These are phyloP conservation scores for Channa argus DNA, from an alignment of 2,113 vertebrate species.

Conservation along the genomic window DNA sequence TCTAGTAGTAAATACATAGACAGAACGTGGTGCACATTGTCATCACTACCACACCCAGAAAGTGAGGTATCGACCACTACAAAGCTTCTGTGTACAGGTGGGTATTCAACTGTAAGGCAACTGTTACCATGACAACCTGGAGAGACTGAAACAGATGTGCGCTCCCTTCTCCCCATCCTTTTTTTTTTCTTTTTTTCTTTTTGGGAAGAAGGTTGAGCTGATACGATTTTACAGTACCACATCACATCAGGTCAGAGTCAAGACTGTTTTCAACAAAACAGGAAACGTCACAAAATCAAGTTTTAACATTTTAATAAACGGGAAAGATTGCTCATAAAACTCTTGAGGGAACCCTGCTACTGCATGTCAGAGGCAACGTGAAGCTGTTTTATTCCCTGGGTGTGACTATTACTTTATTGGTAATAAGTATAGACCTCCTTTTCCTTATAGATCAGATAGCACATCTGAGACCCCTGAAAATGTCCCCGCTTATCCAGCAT, in stretches of 20 bases:
- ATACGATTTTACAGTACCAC: conserved; percentile 71
- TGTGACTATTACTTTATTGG: conserved; percentile 42
- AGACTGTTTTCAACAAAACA: conserved; percentile 68
- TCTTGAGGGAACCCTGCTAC: conserved; percentile 56
- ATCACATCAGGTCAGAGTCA: conserved; percentile 67
- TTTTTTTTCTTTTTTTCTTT: neutral
- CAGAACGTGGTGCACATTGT: conserved; percentile 68
- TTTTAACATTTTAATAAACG: conserved; percentile 50
- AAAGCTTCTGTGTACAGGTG: conserved; percentile 80
- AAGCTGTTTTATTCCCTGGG: conserved; percentile 33
- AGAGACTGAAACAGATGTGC: conserved; percentile 66
- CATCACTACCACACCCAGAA: conserved; percentile 71
- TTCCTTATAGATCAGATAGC: conserved; percentile 25
- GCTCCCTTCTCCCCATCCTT: conserved; percentile 36
- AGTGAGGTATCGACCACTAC: conserved; percentile 80
- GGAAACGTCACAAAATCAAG: conserved; percentile 70
- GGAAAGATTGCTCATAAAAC: conserved; percentile 5
- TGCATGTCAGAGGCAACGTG: conserved; percentile 37
- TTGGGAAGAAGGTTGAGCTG: conserved; percentile 57
- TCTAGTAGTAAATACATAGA: conserved; percentile 78
- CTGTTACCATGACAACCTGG: conserved; percentile 80
- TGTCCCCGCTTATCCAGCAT: conserved; percentile 34
- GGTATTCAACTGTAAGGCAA: conserved; percentile 84
- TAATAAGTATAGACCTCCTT: conserved; percentile 39
- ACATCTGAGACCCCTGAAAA: conserved; percentile 28